phyloP scores from a whole-genome alignment of 1,140 invertebrate genomes.

The Drosophila micromelanica region DNA sequence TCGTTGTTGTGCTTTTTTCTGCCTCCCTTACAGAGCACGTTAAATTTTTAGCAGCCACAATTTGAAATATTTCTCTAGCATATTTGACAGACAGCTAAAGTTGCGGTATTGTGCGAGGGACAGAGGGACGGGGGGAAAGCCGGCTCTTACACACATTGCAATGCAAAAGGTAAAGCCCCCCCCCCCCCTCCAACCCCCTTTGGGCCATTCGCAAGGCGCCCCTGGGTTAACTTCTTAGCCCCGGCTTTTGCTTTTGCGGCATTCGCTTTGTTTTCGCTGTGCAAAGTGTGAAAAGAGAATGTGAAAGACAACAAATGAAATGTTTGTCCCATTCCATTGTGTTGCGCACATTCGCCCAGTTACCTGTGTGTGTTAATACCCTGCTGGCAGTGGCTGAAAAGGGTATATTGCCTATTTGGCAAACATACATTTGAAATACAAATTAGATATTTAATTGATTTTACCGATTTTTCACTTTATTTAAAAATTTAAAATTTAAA shows the following conservation, averaged over 20 bases:
- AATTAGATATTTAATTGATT: too few species aligned
- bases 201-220: not conserved
- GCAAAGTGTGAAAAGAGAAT: constrained; percentile 76
- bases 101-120: constrained; percentile 45
- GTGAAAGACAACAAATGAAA: constrained; percentile 79
- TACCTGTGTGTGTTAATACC: constrained; percentile 4
- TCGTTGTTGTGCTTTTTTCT: constrained; percentile 3
- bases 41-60: constrained; percentile 82
- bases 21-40: constrained; percentile 35
- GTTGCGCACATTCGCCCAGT: not conserved
- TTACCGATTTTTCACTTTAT: too few species aligned
- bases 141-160: constrained; percentile 52
- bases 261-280: constrained; percentile 68
- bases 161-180: constrained; percentile 55
- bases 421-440: too few species aligned
- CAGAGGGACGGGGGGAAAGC: too few species aligned
- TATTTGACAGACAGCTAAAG: constrained; percentile 81
- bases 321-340: constrained; percentile 50
- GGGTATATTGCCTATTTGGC: not conserved
- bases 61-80: constrained; percentile 81
- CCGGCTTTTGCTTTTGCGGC: constrained; percentile 29
- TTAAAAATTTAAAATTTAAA: too few species aligned
- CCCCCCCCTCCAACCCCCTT: not conserved
- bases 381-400: not conserved
- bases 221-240: constrained; percentile 2